phyloP scores from a whole-genome alignment of 2,797 vertebrate genomes.

The Tapera naevia region DNA sequence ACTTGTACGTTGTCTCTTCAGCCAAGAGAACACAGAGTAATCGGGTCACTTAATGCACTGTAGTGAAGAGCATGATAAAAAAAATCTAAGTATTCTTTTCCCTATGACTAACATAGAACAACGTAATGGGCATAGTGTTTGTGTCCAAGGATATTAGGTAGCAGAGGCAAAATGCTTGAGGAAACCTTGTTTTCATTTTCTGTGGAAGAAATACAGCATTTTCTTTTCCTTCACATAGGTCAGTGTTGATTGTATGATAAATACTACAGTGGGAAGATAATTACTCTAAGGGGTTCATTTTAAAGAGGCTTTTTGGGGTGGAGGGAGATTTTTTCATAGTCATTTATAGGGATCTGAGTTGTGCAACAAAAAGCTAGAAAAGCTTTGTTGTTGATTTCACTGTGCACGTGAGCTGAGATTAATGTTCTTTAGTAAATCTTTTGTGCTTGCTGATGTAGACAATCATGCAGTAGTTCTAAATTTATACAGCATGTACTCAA shows the following conservation, averaged over 20 bases:
- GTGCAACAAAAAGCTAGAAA: background rate
- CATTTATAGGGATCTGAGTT: background rate
- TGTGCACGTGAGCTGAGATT: background rate
- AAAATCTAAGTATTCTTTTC: background rate
- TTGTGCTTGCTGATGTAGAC: slow-evolving; percentile 35
- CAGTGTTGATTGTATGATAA: background rate
- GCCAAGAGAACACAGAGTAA: background rate
- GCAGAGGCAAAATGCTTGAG: slow-evolving; percentile 1
- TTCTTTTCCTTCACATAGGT: background rate
- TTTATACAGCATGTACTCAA: background rate
- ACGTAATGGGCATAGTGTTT: background rate
- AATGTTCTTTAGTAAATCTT: slow-evolving; percentile 24
- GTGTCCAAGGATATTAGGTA: background rate
- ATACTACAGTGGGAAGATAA: background rate
- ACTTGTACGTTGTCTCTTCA: background rate
- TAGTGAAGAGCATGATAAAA: background rate
- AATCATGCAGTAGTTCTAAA: slow-evolving; percentile 36
- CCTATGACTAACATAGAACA: background rate
- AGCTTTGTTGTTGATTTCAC: slow-evolving; percentile 23
- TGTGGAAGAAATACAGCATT: background rate
- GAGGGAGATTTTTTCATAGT: background rate
- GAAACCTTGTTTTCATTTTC: background rate
- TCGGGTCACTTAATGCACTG: background rate
- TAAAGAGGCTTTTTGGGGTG: background rate
- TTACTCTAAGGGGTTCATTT: slow-evolving; percentile 4